Evolutionary conservation across 2,113 vertebrate genomes (phyloP).

Genomic region (Anhinga rufa): DNA sequence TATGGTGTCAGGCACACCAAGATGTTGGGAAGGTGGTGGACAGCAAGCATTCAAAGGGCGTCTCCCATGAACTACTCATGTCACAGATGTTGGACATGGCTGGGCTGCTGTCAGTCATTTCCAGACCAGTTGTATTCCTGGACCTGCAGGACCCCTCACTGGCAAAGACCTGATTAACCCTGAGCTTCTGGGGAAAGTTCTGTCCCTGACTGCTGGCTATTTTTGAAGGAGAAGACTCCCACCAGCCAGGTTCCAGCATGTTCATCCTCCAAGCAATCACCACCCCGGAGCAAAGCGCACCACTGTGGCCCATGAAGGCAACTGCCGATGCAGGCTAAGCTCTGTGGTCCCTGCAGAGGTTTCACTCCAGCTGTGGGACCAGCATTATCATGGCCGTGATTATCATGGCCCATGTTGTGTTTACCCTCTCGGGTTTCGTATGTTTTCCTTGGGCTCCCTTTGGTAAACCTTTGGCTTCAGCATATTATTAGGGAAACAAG

Average conservation of each 20-base stretch:
- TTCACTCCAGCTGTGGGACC: background rate
- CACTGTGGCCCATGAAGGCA: background rate
- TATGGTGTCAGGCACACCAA: background rate
- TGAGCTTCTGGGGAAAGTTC: background rate
- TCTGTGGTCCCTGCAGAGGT: background rate
- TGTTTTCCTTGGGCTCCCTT: constrained; percentile 47
- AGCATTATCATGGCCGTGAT: fast-evolving
- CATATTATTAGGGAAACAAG: constrained; percentile 55
- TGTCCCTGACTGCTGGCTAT: background rate
- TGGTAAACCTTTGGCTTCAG: constrained; percentile 36
- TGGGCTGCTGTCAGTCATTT: background rate
- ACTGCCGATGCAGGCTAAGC: background rate
- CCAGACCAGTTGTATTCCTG: background rate
- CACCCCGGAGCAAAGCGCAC: background rate
- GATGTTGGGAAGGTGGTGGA: background rate
- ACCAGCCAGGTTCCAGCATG: background rate
- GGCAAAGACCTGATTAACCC: background rate
- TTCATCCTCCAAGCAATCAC: background rate
- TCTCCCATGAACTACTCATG: background rate
- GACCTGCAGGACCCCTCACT: background rate
- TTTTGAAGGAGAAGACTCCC: background rate
- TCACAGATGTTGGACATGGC: fast-evolving
- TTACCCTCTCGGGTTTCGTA: constrained; percentile 33
- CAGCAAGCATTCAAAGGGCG: background rate
- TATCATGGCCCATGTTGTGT: background rate